Conservation (phyloP, 1,140 invertebrate genomes). For the Camponotus vicinus region DNA sequence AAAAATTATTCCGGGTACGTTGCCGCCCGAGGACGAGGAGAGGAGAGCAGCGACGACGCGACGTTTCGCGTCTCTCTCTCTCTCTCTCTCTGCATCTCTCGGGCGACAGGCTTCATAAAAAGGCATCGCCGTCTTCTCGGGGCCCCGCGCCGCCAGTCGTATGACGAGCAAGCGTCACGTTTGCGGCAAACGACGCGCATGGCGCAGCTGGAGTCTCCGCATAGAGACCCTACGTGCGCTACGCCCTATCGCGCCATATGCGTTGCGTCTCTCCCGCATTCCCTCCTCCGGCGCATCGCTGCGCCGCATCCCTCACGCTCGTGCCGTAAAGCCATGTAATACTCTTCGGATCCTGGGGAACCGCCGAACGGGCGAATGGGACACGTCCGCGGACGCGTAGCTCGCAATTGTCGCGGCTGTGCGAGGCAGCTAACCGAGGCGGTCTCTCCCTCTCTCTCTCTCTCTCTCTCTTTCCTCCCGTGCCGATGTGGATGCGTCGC, state of each 20-base stretch:
- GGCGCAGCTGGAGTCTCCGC: constrained; percentile 81
- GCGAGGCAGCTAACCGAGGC: constrained; percentile 48
- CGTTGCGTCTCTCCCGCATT: constrained; percentile 59
- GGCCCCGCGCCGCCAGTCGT: constrained; percentile 46
- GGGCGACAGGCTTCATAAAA: constrained; percentile 71
- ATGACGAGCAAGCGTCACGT: constrained; percentile 81
- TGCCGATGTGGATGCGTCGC: constrained; percentile 40
- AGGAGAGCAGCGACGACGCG: too few species aligned
- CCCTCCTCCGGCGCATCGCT: constrained; percentile 2
- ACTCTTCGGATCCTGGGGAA: constrained; percentile 73
- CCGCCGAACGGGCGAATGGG: constrained; percentile 73
- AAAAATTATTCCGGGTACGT: constrained; percentile 62
- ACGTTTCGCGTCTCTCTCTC: constrained; percentile 51
- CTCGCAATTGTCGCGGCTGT: constrained; percentile 78
- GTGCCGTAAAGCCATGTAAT: constrained; percentile 74
- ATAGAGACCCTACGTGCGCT: constrained; percentile 80
- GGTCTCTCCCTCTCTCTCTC: not conserved
- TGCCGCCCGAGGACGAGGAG: constrained; percentile 5
- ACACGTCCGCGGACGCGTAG: constrained; percentile 77
- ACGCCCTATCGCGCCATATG: constrained; percentile 73
- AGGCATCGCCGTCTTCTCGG: constrained; percentile 65
- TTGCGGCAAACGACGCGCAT: constrained; percentile 83
- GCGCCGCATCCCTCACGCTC: constrained; percentile 56
- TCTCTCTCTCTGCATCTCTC: not conserved
- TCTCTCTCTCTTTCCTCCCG: not conserved